Base-by-base conservation (phyloP, 2,113 vertebrate genomes). In the Dendropsophus ebraccatus region DNA sequence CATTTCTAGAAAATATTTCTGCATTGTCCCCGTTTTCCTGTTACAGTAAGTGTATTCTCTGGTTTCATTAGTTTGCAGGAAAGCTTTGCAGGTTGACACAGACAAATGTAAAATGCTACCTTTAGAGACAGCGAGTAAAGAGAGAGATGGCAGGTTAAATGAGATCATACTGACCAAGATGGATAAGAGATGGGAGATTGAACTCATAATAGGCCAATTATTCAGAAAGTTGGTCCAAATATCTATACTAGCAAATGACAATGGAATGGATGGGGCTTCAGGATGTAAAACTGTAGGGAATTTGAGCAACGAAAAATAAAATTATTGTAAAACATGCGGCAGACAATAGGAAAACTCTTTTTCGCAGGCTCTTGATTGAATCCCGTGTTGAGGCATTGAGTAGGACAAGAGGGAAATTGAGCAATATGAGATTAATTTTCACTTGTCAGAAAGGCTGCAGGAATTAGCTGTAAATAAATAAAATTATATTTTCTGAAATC, bases 131-230 rank as follows among this genome's bases (percentile, higher is more conserved):
- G 8, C 28, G 72, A 81, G 81, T 87, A 87, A 81, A 75, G 85
- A 81, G 50, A 75, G 67, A 87, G 67, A 87, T 81, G 85, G 65
- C 77, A 81, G 85, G 78, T 81, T 87, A 87, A 87, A 87, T 87
- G 85, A 87, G 85, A 87, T 87, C 77, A 81, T 37, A 81, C 77
- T 87, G 85, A 87, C 85, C 85, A 87, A 87, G 85, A 87, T 87
- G 69, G 78, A 87, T 87, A 80, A 81, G 84, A 65, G 25, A 87
- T 74, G 85, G 85, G 85, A 87, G 50, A 62, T 47, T 74, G 67
- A 81, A 74, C 32, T 81, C 85, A 87, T 87, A 74, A 87, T 74
- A 81, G 85, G 62, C 85, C 85, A 81, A 81, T 87, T 81, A 87
- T 74, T 87, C 67, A 87, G 45, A 87, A 87, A 81, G 78, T 87